Conservation (phyloP, 2,113 vertebrate species). For the Glaucidium brasilianum region DNA sequence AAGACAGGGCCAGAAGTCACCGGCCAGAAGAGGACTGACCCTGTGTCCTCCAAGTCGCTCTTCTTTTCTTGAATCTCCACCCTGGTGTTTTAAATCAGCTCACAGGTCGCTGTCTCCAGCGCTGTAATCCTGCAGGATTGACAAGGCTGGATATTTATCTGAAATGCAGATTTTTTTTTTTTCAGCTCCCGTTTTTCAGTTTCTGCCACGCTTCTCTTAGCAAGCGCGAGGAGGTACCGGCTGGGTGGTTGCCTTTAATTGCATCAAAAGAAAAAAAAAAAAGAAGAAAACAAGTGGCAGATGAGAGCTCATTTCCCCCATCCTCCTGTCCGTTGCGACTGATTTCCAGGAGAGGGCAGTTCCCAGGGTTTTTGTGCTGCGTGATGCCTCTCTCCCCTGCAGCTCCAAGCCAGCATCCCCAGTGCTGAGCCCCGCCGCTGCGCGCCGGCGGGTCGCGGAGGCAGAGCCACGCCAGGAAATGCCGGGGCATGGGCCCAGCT, state of each 20-base stretch:
- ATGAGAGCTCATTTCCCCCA: neutral
- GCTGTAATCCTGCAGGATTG: constrained; percentile 4
- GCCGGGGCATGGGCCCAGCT: neutral
- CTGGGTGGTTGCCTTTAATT: constrained; percentile 34
- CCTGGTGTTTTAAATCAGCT: neutral
- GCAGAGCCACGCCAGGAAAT: neutral
- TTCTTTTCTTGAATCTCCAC: neutral
- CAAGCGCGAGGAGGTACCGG: neutral
- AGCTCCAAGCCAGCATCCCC: neutral
- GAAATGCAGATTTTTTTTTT: constrained; percentile 20
- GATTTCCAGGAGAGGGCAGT: neutral
- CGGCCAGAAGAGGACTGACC: neutral
- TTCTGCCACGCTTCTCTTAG: constrained; percentile 12
- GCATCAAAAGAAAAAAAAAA: neutral
- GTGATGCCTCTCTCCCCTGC: neutral
- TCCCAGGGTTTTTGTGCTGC: neutral
- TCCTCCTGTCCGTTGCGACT: neutral
- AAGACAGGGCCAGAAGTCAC: neutral
- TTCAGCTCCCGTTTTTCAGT: neutral
- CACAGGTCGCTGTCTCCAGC: neutral
- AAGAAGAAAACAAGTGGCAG: neutral
- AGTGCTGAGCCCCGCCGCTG: neutral
- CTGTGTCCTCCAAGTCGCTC: neutral
- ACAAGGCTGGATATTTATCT: neutral
- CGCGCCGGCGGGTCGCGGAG: rapidly evolving